Evolutionary conservation across 92 coral and sea anemone genomes (phyloP), one percentile per base, ranked within the genome.

Genomic region (Epizoanthus rinbou): DNA sequence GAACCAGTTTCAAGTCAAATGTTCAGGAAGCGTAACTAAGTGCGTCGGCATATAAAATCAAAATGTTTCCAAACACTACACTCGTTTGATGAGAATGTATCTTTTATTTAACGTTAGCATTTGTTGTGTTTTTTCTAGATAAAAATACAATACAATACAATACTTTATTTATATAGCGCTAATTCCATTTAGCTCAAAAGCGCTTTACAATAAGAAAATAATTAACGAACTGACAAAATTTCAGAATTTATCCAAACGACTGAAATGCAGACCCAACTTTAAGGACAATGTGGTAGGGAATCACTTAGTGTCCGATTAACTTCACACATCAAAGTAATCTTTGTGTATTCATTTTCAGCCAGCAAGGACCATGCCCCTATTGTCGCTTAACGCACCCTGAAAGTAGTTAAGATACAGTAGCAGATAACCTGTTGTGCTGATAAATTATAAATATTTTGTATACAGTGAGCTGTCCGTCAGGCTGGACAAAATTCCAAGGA

Each of bases 331-430:
- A 63, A 63, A 63, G 35, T 25, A 63, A 63, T 63, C 69, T 63
- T 4, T 37, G 43, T 37, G 5, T 6, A 37, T 37, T 0, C 43
- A 37, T 21, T 63, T 6, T 4, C 23, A 63, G 69, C 69, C 69
- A n/a, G 35, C n/a, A 7, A 63, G 69, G 69, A 14, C n/a, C n/a
- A n/a, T 63, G 31, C n/a, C 23, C 69, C 69, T 63, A 25, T 8
- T 19, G 0, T 23, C 31, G 69, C 23, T 63, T 63, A 63, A 19
- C 69, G 15, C 69, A 21, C 69, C 69, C 69, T 4, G n/a, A 63
- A n/a, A 63, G 69, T 63, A 63, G 69, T 63, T 63, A 63, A 63
- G 15, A 63, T 63, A 63, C 31, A 63, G 70, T 65, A 65, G 43
- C 33, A 64, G 69, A 19, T 64, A 65, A 64, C 33, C 21, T 64